Conservation (phyloP, 2,888 invertebrate species). For the Volucella inflata region DNA sequence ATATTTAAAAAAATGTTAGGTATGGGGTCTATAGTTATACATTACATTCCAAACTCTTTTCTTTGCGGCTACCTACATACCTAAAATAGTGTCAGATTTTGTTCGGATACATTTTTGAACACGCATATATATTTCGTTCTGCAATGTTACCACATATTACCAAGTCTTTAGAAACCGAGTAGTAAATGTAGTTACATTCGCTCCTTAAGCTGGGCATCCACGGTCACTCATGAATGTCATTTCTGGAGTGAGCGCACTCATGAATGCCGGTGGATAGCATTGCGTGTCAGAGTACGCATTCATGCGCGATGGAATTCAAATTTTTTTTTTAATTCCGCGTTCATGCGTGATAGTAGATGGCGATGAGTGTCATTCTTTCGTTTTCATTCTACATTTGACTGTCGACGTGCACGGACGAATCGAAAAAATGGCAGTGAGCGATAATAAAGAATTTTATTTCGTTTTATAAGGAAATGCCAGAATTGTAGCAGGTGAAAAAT, state of each 20-base stretch:
- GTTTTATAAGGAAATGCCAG: constrained; percentile 10
- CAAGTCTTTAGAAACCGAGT: too few relatives aligned
- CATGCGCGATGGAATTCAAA: constrained; percentile 16
- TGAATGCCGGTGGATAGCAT: constrained; percentile 6
- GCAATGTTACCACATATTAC: too few relatives aligned
- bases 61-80: too few relatives aligned
- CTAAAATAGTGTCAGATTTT: too few relatives aligned
- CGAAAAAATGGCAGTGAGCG: neutral
- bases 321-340: neutral
- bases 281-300: constrained; percentile 15
- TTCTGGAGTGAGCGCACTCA: constrained; percentile 7
- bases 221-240: constrained; percentile 1
- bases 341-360: constrained; percentile 5
- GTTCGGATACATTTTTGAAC: too few relatives aligned
- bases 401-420: neutral
- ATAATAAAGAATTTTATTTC: constrained; percentile 9
- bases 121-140: too few relatives aligned
- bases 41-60: too few relatives aligned
- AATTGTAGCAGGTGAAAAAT: constrained; percentile 10
- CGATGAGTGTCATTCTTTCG: constrained; percentile 5
- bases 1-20: too few relatives aligned
- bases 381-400: constrained; percentile 6
- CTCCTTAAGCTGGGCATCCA: too few relatives aligned
- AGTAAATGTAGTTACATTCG: too few relatives aligned
- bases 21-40: too few relatives aligned